A percentile compares a stretch with the other conserved stretches of the same genome.
Conservation (phyloP, 1,140 invertebrate species). For the Caenorhabditis remanei region DNA sequence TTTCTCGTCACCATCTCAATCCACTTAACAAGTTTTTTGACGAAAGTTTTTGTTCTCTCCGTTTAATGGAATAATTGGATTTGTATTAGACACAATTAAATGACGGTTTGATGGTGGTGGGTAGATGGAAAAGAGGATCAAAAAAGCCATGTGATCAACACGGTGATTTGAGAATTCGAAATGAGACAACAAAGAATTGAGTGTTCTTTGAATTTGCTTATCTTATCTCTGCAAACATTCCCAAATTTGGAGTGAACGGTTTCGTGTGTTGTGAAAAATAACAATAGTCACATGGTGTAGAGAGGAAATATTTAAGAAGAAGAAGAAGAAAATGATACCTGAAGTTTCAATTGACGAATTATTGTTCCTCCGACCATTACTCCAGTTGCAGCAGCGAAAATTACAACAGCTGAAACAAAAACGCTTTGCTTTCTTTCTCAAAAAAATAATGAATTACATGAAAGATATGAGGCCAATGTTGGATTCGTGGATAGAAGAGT, state of each 20-base stretch:
- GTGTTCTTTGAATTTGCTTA: slow-evolving; percentile 8
- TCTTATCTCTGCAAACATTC: neutral
- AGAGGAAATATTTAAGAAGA: neutral
- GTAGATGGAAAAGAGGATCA: neutral
- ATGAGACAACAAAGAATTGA: neutral
- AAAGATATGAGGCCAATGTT: slow-evolving; percentile 73
- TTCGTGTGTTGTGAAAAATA: neutral
- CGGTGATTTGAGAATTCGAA: neutral
- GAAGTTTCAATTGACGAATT: slow-evolving; percentile 72
- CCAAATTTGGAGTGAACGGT: neutral
- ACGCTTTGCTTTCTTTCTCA: slow-evolving; percentile 1
- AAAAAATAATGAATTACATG: slow-evolving; percentile 69
- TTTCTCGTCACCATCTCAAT: neutral
- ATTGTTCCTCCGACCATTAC: slow-evolving; percentile 76
- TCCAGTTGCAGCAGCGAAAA: slow-evolving; percentile 77
- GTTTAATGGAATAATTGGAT: slow-evolving; percentile 49
- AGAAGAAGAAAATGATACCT: slow-evolving; percentile 55
- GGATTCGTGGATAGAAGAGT: slow-evolving; percentile 75
- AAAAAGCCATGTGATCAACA: slow-evolving; percentile 11
- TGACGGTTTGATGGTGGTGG: neutral
- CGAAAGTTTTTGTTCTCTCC: slow-evolving; percentile 22
- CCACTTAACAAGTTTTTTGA: slow-evolving; percentile 18
- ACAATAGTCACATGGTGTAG: neutral
- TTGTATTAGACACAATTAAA: slow-evolving; percentile 27
- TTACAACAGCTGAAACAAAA: slow-evolving; percentile 73